Evolutionary conservation across 2,797 vertebrate species (phyloP).

Genomic region (Peromyscus aztecus): DNA sequence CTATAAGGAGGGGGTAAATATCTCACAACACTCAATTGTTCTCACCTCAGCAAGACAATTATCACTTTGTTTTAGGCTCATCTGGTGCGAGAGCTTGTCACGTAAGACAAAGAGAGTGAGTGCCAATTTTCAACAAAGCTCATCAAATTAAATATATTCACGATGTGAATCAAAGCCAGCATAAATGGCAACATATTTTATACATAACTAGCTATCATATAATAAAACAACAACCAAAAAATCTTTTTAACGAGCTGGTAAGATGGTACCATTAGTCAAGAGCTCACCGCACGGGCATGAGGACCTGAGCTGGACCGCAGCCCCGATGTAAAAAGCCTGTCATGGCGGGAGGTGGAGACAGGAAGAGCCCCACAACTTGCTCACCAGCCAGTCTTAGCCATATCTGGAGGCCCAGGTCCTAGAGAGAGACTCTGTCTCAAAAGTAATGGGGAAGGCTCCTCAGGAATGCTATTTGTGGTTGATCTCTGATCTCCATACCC

Average conservation of each 20-base stretch:
- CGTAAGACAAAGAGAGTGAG: background rate
- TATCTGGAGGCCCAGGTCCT: background rate
- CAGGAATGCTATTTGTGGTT: background rate
- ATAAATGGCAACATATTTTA: background rate
- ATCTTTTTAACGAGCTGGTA: background rate
- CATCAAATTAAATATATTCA: background rate
- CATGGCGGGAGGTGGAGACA: too few species aligned
- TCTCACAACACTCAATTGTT: constrained; percentile 32
- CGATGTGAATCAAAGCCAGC: constrained; percentile 3
- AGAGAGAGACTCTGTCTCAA: background rate
- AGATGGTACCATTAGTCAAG: background rate
- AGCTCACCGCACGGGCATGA: accelerated
- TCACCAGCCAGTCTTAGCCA: background rate
- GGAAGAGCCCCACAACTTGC: background rate
- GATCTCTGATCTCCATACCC: background rate
- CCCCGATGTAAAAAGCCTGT: background rate
- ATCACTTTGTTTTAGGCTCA: constrained; percentile 42
- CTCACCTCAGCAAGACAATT: constrained; percentile 48
- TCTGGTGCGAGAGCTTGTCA: background rate
- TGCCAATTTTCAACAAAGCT: background rate
- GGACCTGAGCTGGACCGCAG: background rate
- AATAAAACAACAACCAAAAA: background rate
- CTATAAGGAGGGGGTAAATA: background rate
- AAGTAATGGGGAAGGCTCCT: background rate
- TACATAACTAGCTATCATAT: background rate